Conservation (phyloP, 1,140 invertebrate species). For the Trichonephila inaurata region DNA sequence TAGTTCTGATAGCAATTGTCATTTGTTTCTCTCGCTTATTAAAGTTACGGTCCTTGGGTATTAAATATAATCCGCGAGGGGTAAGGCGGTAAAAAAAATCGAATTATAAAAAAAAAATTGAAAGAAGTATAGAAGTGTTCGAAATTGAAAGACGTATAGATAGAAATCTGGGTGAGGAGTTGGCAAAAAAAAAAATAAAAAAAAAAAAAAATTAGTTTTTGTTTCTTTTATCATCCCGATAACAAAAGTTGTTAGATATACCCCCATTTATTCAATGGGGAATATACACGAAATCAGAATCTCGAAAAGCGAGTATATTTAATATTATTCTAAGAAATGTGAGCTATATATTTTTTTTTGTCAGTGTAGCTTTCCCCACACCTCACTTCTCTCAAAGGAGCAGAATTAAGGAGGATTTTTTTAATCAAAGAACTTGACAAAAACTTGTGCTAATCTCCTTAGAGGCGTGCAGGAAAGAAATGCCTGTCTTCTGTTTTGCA, state of each 20-base stretch:
- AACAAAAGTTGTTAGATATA: background rate
- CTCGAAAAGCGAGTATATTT: background rate
- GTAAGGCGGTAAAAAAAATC: background rate
- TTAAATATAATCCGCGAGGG: conserved; percentile 62
- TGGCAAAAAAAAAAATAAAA: background rate
- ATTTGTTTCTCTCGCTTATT: conserved; percentile 65
- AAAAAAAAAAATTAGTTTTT: background rate
- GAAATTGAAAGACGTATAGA: background rate
- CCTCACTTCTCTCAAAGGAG: background rate
- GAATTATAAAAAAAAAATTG: background rate
- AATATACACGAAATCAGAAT: conserved; percentile 34
- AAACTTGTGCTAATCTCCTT: conserved; percentile 63
- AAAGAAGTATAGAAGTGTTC: background rate
- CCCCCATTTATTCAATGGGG: conserved; percentile 21
- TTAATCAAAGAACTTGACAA: conserved; percentile 68
- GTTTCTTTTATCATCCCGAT: background rate
- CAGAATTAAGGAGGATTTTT: conserved; percentile 64
- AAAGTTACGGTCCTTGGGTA: conserved; percentile 50
- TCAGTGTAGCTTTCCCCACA: no score
- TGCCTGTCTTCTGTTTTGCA: conserved; percentile 37
- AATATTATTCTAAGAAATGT: conserved; percentile 35
- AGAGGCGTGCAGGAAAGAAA: background rate
- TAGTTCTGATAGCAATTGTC: conserved; percentile 37
- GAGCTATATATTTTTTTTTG: background rate
- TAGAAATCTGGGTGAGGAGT: background rate